Conservation (phyloP, 1,140 invertebrate species). For the Drosophila orosa region DNA sequence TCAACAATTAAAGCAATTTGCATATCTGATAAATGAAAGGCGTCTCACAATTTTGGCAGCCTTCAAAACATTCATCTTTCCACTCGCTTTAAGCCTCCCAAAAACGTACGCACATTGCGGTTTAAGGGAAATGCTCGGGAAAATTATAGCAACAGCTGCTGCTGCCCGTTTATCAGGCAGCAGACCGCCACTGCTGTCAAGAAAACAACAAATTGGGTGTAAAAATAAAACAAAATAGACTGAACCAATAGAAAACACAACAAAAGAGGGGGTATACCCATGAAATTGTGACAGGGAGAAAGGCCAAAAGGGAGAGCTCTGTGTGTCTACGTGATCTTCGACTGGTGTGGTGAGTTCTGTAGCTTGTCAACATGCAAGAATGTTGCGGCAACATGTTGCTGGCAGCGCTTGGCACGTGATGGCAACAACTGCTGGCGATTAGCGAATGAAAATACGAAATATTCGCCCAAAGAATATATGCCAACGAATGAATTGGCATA, state of each 20-base stretch:
- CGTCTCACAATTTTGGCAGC: slow-evolving; percentile 15
- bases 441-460: slow-evolving; percentile 17
- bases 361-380: slow-evolving; percentile 4
- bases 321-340: slow-evolving; percentile 42
- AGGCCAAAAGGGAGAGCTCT: slow-evolving; percentile 50
- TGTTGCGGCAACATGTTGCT: slow-evolving; percentile 51
- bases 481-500: slow-evolving; percentile 45
- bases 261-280: slow-evolving; percentile 12
- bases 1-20: slow-evolving; percentile 13
- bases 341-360: slow-evolving; percentile 34
- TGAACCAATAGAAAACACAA: slow-evolving; percentile 46
- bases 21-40: slow-evolving; percentile 1
- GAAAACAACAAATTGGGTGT: slow-evolving; percentile 61
- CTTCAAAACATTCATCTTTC: slow-evolving; percentile 33
- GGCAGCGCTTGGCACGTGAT: slow-evolving; percentile 26
- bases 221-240: slow-evolving; percentile 71
- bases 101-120: slow-evolving; percentile 42
- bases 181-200: slow-evolving; percentile 39
- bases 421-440: slow-evolving; percentile 25
- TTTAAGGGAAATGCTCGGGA: slow-evolving; percentile 24
- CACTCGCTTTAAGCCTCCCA: not conserved
- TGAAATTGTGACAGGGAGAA: slow-evolving; percentile 73
- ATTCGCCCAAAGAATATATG: not conserved
- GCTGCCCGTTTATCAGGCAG: slow-evolving; percentile 61
- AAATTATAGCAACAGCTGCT: slow-evolving; percentile 64